Base-by-base conservation (phyloP, 1,140 invertebrate genomes). In the Atta cephalotes region DNA sequence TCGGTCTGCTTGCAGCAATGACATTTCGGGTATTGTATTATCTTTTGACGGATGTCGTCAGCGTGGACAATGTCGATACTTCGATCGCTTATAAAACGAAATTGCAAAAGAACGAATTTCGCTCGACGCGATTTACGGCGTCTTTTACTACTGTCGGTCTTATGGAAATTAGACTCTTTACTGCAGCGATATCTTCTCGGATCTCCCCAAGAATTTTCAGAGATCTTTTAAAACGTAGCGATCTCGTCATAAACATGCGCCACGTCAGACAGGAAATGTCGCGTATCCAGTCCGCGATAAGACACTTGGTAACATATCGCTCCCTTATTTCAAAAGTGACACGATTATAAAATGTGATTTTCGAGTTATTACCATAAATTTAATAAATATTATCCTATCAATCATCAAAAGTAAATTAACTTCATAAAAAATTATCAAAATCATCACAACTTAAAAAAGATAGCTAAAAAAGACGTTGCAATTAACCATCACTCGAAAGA, bases 151-250 rank as follows among this genome's bases (percentile, higher is more conserved):
- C 68, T 82, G 39, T 0, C 80, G 9, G 31, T 70, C 31, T 71
- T 81, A 81, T 81, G 78, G 53, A 74, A 74, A 82, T 82, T 74
- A 82, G 39, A 82, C 53, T 21, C 21, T 74, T 81, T 71, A 62
- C 18, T 31, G 14, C 39, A 18, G n/a, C 56, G 56, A 49, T 56
- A 74, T 84, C 58, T 62, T 16, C 66, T 49, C 45, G 63, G 65
- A 45, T 53, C 58, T 21, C 39, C 16, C 49, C 18, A 39, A 60
- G 53, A 82, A 74, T 49, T 82, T 62, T 74, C 56, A 31, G 35
- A 28, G 12, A 45, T 72, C 21, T 39, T 31, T 28, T n/a, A 25
- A 68, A 70, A 58, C 51, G 35, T 1, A 6, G n/a, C 39, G 35
- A 25, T 80, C 65, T 80, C 63, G 7, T 56, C 31, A 53, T 80